These are phyloP conservation scores for Pocota personata DNA, from an alignment of 2,888 invertebrate genomes.

Conservation along the genomic window DNA sequence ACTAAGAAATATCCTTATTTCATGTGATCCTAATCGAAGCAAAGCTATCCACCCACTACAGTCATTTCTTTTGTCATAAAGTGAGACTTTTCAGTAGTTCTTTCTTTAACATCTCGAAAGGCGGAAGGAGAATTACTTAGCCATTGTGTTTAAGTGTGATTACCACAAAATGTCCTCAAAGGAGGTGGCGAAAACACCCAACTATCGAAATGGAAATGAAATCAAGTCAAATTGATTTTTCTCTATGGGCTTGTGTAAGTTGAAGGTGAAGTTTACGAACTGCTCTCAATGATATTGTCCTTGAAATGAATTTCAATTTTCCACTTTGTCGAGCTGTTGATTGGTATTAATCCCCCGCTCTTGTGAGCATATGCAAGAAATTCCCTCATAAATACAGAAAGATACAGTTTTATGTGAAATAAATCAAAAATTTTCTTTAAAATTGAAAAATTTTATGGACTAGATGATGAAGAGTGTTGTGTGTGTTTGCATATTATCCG, in stretches of 20 bases:
- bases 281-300: neutral
- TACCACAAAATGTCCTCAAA: conserved; percentile 23
- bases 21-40: conserved; percentile 25
- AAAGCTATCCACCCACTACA: neutral
- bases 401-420: conserved; percentile 16
- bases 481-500: conserved; percentile 39
- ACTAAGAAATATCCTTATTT: conserved; percentile 1
- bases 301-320: too few species aligned
- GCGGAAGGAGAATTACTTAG: neutral
- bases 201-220: neutral
- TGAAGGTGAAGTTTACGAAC: neutral
- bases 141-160: conserved; percentile 27
- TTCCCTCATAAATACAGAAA: neutral
- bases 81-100: neutral
- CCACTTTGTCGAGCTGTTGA: neutral
- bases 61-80: neutral
- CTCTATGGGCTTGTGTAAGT: neutral
- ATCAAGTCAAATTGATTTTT: conserved; percentile 6
- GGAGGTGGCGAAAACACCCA: neutral
- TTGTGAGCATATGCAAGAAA: neutral
- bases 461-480: conserved; percentile 38
- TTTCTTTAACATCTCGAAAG: neutral
- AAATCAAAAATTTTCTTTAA: conserved; percentile 56
- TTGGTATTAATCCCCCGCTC: neutral
- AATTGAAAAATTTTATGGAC: conserved; percentile 58